Percentiles rank a stretch among this genome's conserved stretches.
Conservation (phyloP, 2,888 invertebrate species). For the Rhopalosiphum nymphaeae region DNA sequence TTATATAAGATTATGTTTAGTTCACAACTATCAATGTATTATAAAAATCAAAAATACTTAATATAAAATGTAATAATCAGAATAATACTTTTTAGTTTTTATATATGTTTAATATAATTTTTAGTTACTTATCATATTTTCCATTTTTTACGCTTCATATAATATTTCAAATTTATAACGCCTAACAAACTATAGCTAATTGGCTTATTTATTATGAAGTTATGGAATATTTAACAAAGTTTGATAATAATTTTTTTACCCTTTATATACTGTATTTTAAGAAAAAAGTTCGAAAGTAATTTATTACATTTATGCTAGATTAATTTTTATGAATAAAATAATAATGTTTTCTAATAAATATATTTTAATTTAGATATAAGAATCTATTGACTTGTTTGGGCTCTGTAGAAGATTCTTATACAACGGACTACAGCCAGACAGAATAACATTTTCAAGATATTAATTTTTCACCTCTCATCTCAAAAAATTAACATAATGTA, state of each 20-base stretch:
- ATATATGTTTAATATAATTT: not conserved
- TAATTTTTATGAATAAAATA: slow-evolving; percentile 15
- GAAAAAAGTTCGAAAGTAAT: slow-evolving; percentile 19
- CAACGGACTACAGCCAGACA: slow-evolving; percentile 51
- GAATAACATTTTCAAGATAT: not conserved
- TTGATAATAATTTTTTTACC: not conserved
- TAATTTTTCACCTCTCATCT: not conserved
- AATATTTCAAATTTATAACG: not conserved
- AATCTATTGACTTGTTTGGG: slow-evolving; percentile 39
- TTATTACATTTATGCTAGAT: not conserved
- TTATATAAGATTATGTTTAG: not conserved
- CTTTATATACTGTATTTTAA: not conserved
- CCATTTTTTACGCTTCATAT: not conserved
- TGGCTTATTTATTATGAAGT: not conserved
- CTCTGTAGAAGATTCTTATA: slow-evolving; percentile 46
- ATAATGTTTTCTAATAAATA: not conserved
- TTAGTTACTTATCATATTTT: not conserved
- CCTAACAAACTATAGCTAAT: not conserved
- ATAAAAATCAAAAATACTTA: not conserved
- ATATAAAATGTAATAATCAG: not conserved
- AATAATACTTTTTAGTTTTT: not conserved
- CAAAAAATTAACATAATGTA: slow-evolving; percentile 29
- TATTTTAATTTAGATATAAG: slow-evolving; percentile 27
- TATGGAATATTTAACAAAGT: slow-evolving; percentile 16
- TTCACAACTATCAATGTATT: not conserved